Evolutionary conservation across 2,888 invertebrate species (phyloP), one percentile per base, ranked within the genome.

Genomic region (Horisme vitalbata): DNA sequence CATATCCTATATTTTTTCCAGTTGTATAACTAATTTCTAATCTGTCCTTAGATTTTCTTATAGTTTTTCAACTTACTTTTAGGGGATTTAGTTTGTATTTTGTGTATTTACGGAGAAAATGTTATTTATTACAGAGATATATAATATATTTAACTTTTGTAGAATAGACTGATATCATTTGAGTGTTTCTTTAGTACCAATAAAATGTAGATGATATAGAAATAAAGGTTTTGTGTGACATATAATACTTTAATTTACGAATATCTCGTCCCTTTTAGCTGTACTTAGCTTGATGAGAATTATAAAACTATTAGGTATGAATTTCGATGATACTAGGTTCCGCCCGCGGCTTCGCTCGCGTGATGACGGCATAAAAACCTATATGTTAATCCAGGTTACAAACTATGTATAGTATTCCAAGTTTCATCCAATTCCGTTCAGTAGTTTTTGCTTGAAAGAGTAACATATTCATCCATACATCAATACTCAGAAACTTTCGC

Each of bases 141-240:
- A 57, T 63, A 63, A 63, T 63, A 63, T 63, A 63, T 63, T 58
- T 64, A 64, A 59, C 59, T 62, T 64, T 65, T 61, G 57, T 68
- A 65, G 65, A 50, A 57, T 71, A 71, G 72, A 73, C 73, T 73
- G 73, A 72, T 64, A 57, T 68, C 50, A 68, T 71, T 69, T 65
- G 59, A 57, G 55, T 60, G 62, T 68, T 57, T 52, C 68, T 36
- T 18, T 55, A 56, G 61, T 68, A 63, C 59, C 55, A 63, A 63
- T 65, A 59, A 59, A 59, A 59, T 67, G 59, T 67, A 65, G 39
- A 44, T 32, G 63, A 69, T 71, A 45, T 65, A 70, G 65, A 66
- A 73, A 59, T 71, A 73, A 71, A 71, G 52, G 64, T 68, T 71
- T 73, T 65, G 74, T 71, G 73, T 73, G 73, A 63, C 37, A 56